These are phyloP conservation scores for Bombus impatiens DNA, from an alignment of 1,140 invertebrate genomes.

Conservation along the genomic window DNA sequence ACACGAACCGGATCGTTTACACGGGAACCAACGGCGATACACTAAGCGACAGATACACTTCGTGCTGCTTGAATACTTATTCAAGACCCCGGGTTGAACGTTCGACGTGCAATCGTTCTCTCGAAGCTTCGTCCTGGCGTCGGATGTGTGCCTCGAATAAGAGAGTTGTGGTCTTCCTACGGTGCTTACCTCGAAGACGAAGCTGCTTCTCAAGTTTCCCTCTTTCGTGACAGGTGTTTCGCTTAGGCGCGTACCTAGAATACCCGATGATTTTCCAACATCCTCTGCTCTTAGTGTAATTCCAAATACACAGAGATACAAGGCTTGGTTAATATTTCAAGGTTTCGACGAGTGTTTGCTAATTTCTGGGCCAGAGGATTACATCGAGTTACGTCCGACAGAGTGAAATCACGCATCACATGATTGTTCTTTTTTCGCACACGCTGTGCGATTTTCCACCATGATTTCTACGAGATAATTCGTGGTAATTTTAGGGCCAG, in stretches of 20 bases:
- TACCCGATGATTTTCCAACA: not conserved
- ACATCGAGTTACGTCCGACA: no score
- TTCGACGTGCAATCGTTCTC: not conserved
- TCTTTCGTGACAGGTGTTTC: constrained; percentile 18
- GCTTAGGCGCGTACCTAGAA: not conserved
- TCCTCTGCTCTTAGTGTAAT: not conserved
- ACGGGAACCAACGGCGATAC: not conserved
- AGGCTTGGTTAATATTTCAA: not conserved
- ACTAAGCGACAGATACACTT: not conserved
- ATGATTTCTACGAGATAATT: no score
- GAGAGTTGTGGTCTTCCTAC: not conserved
- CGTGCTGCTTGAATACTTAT: not conserved
- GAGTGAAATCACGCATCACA: no score
- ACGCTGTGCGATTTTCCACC: no score
- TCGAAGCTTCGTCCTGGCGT: not conserved
- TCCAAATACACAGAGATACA: not conserved
- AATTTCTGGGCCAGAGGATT: not conserved
- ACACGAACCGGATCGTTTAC: not conserved
- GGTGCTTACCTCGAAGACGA: not conserved
- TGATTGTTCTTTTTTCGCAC: not conserved
- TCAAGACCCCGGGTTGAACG: not conserved
- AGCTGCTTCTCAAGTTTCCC: not conserved
- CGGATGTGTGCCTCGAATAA: not conserved
- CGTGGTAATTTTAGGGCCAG: no score
- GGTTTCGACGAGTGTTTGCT: not conserved